Conservation (phyloP, 1,140 invertebrate genomes). For the Cydia amplana region DNA sequence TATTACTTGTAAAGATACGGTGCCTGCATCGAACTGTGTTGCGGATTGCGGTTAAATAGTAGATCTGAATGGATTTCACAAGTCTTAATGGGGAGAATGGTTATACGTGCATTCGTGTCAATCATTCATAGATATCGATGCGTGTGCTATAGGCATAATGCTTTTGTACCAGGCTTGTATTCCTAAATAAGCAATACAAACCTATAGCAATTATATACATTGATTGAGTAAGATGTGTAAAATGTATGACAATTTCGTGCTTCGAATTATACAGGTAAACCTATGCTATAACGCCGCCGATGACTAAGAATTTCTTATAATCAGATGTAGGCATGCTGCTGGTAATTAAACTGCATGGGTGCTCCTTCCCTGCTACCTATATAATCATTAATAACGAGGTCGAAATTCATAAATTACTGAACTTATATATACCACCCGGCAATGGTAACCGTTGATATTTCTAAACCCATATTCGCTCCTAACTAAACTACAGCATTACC, state of each 20-base stretch:
- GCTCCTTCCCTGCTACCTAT: neutral
- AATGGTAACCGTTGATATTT: neutral
- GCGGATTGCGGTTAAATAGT: neutral
- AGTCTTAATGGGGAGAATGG: neutral
- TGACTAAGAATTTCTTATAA: too few relatives aligned
- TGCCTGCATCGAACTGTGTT: neutral
- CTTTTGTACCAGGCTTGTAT: neutral
- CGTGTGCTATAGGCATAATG: neutral
- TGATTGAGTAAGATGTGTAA: too few relatives aligned
- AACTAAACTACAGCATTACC: conserved; percentile 21
- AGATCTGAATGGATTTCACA: neutral
- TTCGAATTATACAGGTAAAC: too few relatives aligned
- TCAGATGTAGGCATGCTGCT: too few relatives aligned
- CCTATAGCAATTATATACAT: too few relatives aligned
- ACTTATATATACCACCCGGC: neutral
- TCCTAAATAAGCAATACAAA: too few relatives aligned
- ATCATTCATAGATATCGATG: neutral
- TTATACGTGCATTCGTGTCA: neutral
- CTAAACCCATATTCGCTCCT: neutral
- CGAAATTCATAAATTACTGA: neutral
- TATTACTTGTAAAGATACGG: conserved; percentile 17
- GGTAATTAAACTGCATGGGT: too few relatives aligned
- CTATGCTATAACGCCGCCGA: too few relatives aligned
- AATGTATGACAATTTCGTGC: too few relatives aligned
- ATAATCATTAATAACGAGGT: neutral